Base-by-base conservation (phyloP, 2,888 invertebrate species). In the Oegoconia quadripuncta region DNA sequence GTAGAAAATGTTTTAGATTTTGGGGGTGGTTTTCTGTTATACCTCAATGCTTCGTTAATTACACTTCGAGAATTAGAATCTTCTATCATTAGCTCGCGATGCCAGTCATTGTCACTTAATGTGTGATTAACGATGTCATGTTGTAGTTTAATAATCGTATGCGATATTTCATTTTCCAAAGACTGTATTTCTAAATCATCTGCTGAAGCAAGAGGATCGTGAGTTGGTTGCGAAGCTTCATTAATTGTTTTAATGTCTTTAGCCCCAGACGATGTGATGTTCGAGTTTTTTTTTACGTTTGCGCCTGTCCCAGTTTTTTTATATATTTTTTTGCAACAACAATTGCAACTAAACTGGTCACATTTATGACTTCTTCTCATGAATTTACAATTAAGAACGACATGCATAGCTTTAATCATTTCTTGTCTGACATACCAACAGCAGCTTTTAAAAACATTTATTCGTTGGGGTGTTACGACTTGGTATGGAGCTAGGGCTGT, bases 361-460 rank as follows among this genome's bases (percentile, higher is more conserved):
- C 62, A 62, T 25, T n/a, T 26, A 28, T 30, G 36, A 12, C 11
- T 15, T 12, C 11, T 20, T 7, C n/a, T 29, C 16, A 36, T 22
- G 11, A 36, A 30, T 4, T 11, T 36, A 7, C 3, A 13, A 28
- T 6, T 18, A 15, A 34, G n/a, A 6, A 28, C 12, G 11, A 18
- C 0, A 5, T 7, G 6, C 18, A 55, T 32, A 17, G 20, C 20
- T 5, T 39, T 12, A 54, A 29, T n/a, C 8, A 9, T 4, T 39
- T 15, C 6, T 35, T 61, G 46, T 37, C 64, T 56, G 16, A 42
- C 30, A 32, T 47, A 50, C 71, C 71, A 71, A 38, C 71, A 71
- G 37, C 71, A 37, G 15, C 14, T 23, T 4, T 11, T 16, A 16
- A 16, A n/a, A n/a, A n/a, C n/a, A n/a, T n/a, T n/a, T n/a, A n/a